phyloP scores from a whole-genome alignment of 1,140 invertebrate genomes.

The Achatina immaculata region DNA sequence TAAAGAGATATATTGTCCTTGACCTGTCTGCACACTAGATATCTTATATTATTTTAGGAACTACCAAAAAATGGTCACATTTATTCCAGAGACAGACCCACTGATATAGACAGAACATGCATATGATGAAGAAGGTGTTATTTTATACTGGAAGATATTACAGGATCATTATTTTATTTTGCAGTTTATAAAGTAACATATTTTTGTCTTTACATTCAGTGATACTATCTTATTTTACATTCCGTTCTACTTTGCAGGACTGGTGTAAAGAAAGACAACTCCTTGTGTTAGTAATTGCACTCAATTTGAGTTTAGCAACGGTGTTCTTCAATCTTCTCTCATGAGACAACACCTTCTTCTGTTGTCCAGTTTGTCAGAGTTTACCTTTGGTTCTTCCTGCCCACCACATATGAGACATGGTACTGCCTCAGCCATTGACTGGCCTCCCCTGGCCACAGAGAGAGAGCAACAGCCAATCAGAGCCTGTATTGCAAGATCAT shows the following conservation, averaged over 20 bases:
- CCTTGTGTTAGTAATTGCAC: constrained; percentile 93
- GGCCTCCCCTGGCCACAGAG: not conserved
- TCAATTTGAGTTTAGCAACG: constrained; percentile 95
- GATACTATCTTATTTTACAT: too few species aligned
- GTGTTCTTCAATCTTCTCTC: constrained; percentile 93
- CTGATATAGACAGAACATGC: too few species aligned
- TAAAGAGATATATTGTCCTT: too few species aligned
- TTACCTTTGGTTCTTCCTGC: constrained; percentile 13
- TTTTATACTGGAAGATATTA: too few species aligned
- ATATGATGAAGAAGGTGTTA: too few species aligned
- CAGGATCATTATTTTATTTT: too few species aligned
- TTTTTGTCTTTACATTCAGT: too few species aligned
- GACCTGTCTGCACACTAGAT: too few species aligned
- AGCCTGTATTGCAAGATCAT: not conserved
- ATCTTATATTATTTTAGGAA: too few species aligned
- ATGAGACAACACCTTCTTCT: constrained; percentile 44
- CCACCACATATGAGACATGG: not conserved
- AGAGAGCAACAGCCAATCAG: constrained; percentile 7
- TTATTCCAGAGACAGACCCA: too few species aligned
- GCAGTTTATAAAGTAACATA: too few species aligned
- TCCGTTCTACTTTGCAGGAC: constrained; percentile 93
- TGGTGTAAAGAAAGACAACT: constrained; percentile 97
- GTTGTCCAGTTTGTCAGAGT: constrained; percentile 37
- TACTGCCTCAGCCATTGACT: not conserved
- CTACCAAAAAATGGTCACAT: too few species aligned